Evolutionary conservation across 2,797 vertebrate species (phyloP).

Genomic region (Acropternis orthonyx): DNA sequence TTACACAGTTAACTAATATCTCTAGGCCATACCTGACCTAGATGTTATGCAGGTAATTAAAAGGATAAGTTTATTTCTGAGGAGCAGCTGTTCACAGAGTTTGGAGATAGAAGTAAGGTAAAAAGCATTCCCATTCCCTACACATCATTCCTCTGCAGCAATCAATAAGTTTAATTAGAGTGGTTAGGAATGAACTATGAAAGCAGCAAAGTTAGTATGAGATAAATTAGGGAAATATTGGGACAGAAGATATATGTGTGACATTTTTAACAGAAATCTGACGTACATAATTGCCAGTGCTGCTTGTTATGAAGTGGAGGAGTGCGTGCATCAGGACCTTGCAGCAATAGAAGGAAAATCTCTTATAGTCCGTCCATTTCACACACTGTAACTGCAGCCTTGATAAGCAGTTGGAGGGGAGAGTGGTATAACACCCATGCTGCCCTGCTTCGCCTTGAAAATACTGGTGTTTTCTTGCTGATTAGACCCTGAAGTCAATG

Average conservation of each 20-base stretch:
- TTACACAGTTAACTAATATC: background rate
- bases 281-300: background rate
- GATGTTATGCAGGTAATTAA: background rate
- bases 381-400: background rate
- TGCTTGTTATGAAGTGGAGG: background rate
- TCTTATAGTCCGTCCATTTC: background rate
- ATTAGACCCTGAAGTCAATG: background rate
- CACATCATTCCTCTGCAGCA: conserved; percentile 3
- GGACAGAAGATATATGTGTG: background rate
- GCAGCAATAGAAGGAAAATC: background rate
- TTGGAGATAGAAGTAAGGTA: background rate
- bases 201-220: background rate
- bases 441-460: background rate
- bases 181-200: conserved; percentile 3
- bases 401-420: background rate
- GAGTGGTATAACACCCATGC: rapidly evolving
- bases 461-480: background rate
- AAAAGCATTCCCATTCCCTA: background rate
- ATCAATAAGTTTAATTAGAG: conserved; percentile 44
- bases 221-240: conserved; percentile 8
- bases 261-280: background rate
- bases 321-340: background rate
- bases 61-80: background rate
- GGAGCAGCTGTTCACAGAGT: background rate
- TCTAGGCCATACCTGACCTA: background rate